Evolutionary conservation across 2,113 vertebrate genomes (phyloP).

Genomic region (Acrocephalus kingi): DNA sequence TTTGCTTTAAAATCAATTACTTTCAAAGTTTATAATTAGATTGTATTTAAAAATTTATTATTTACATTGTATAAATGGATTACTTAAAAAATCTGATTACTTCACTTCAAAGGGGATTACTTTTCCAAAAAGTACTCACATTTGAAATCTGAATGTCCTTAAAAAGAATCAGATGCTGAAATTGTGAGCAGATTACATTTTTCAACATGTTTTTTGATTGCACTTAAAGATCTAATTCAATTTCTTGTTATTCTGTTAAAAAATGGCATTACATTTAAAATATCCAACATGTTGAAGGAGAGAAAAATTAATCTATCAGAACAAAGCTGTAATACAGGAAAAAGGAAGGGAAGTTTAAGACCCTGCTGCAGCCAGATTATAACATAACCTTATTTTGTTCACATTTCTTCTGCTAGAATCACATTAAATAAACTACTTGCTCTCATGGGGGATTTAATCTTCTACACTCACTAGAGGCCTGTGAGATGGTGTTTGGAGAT

Average conservation of each 20-base stretch:
- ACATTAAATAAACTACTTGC: not conserved
- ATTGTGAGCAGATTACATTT: not conserved
- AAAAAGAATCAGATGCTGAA: not conserved
- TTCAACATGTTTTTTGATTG: not conserved
- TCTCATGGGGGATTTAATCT: not conserved
- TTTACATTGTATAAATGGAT: not conserved
- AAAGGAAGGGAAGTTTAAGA: not conserved
- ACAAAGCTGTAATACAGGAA: not conserved
- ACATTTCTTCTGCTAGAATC: not conserved
- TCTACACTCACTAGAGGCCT: not conserved
- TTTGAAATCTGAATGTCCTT: not conserved
- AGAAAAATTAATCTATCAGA: not conserved
- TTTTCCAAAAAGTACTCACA: not conserved
- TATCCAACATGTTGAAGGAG: not conserved
- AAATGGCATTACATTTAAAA: not conserved
- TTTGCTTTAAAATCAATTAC: not conserved
- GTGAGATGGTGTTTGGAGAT: not conserved
- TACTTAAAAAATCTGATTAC: not conserved
- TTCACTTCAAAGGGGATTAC: not conserved
- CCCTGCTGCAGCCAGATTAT: not conserved
- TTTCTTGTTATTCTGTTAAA: not conserved
- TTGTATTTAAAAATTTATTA: not conserved
- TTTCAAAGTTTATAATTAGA: not conserved
- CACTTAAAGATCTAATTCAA: not conserved
- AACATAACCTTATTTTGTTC: not conserved